Evolutionary conservation across 2,797 vertebrate species (phyloP).

Genomic region (Hylomyscus alleni): DNA sequence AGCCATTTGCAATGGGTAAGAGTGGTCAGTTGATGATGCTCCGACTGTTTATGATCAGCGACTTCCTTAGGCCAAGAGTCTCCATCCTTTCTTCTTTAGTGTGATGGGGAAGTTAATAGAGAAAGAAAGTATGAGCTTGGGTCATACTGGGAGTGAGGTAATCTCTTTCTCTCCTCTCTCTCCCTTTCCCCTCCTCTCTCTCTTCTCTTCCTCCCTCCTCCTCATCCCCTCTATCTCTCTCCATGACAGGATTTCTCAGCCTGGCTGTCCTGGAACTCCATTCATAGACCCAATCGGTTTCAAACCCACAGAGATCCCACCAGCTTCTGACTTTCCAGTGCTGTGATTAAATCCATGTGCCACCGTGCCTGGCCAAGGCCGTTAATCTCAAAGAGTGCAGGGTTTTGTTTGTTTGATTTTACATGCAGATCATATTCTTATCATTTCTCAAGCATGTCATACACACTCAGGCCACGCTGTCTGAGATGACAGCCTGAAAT

Average conservation of each 20-base stretch:
- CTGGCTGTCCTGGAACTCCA: neutral
- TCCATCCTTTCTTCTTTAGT: neutral
- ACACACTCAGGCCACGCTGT: neutral
- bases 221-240: neutral
- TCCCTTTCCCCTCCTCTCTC: too few species aligned
- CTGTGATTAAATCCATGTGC: neutral
- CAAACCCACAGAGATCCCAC: neutral
- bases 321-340: neutral
- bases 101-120: neutral
- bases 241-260: neutral
- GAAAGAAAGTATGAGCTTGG: neutral
- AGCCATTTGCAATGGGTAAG: neutral
- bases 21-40: neutral
- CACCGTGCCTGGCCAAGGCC: neutral
- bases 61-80: neutral
- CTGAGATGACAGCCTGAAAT: neutral
- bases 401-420: neutral
- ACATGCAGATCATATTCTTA: neutral
- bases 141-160: neutral
- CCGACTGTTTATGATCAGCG: neutral
- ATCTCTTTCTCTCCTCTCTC: neutral
- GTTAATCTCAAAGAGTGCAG: neutral
- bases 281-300: neutral
- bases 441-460: neutral
- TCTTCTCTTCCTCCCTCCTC: fast-evolving